Evolutionary conservation across 2,113 vertebrate genomes (phyloP).

Genomic region (Myrmecobius fasciatus): DNA sequence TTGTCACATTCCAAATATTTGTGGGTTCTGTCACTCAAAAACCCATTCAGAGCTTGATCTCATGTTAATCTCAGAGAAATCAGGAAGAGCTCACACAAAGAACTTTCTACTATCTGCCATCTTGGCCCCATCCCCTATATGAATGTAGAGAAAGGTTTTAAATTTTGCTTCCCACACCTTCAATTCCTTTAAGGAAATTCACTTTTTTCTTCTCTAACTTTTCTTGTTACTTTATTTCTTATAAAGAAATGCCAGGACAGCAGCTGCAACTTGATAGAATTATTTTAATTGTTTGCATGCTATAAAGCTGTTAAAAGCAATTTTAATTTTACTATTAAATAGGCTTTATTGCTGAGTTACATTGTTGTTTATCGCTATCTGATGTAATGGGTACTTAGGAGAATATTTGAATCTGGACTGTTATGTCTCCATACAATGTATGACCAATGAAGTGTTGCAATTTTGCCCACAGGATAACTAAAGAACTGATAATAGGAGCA

Average conservation of each 20-base stretch:
- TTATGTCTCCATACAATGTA: constrained; percentile 76
- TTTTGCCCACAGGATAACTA: constrained; percentile 79
- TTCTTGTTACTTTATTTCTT: constrained; percentile 48
- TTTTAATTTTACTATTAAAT: constrained; percentile 87
- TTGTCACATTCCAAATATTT: no score
- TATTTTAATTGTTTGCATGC: constrained; percentile 83
- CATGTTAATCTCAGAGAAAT: no score
- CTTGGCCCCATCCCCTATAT: neutral
- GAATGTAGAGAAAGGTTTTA: neutral
- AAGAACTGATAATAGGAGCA: constrained; percentile 74
- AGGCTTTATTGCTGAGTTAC: constrained; percentile 84
- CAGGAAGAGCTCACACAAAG: no score
- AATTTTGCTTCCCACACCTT: neutral
- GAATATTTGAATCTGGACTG: constrained; percentile 71
- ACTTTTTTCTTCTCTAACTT: constrained; percentile 33
- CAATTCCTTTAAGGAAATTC: neutral
- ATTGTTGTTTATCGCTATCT: constrained; percentile 78
- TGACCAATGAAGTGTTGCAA: constrained; percentile 79
- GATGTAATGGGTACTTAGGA: constrained; percentile 78
- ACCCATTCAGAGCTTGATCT: no score
- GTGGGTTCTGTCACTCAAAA: no score
- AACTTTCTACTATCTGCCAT: no score
- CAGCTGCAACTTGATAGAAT: constrained; percentile 76
- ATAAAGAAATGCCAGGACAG: constrained; percentile 61
- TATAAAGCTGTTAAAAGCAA: constrained; percentile 84